Base-by-base conservation (phyloP, 2,888 invertebrate genomes). In the Papilio elwesi region DNA sequence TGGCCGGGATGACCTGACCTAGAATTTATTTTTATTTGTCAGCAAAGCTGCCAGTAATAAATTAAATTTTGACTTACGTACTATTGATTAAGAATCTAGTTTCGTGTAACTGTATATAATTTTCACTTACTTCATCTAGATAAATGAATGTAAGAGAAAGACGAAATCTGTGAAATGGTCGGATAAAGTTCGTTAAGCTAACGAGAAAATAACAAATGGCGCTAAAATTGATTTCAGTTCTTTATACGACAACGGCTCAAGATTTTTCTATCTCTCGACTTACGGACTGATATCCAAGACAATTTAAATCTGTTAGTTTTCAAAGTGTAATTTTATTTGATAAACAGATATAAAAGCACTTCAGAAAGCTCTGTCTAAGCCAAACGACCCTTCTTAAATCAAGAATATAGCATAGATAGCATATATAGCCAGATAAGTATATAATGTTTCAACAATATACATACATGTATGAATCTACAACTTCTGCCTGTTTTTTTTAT, bases 41-140 rank as follows among this genome's bases (percentile, higher is more conserved):
- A 43, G 43, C 43, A 26, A 26, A 26, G 43, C 6, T 43, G 7
- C 5, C 13, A 12, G 13, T 10, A n/a, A 13, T 15, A n/a, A n/a
- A 59, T 43, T 38, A 43, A 62, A 62, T 43, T 12, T 0, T 13
- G 8, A 15, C 15, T 10, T 15, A 38, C n/a, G 38, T 6, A 36
- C 6, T 9, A 43, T 12, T 36, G n/a, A 59, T 38, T 38, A 59
- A 57, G 36, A 36, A 4, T 8, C 12, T 12, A 59, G 57, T 59
- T 11, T 53, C 9, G 2, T 36, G 57, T 36, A n/a, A 62, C 10
- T 62, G 59, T 43, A 62, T 43, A 62, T 62, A 62, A 62, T 62
- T 62, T 62, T 62, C 59, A 62, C 59, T 62, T 62, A 62, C 43
- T 71, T 71, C 16, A 71, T 49, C 55, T 71, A 49, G 65, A 71